A percentile compares a stretch with the other conserved stretches of the same genome.
These are phyloP conservation scores for Microplitis manilae DNA, from an alignment of 2,888 invertebrate genomes.

Conservation along the genomic window DNA sequence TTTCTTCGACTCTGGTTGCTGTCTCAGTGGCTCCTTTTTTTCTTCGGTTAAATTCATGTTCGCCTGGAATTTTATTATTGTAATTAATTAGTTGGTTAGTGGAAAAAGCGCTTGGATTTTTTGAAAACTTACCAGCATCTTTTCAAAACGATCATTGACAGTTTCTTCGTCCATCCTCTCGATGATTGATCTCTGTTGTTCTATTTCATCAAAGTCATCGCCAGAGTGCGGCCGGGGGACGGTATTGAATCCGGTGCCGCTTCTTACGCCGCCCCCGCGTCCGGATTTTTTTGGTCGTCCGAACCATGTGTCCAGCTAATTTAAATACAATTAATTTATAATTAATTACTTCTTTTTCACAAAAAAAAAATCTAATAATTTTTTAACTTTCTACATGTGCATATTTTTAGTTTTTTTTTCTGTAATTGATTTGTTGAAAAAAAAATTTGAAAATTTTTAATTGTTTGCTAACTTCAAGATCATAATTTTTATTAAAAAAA, in stretches of 20 bases:
- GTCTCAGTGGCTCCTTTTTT: slow-evolving; percentile 88
- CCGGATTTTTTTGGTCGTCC: slow-evolving; percentile 80
- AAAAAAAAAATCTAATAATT: background rate
- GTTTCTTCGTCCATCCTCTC: slow-evolving; percentile 80
- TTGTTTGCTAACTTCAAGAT: too few relatives aligned
- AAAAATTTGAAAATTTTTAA: background rate
- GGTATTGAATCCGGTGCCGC: slow-evolving; percentile 72
- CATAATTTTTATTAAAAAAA: background rate
- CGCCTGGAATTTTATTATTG: slow-evolving; percentile 76
- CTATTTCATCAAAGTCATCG: slow-evolving; percentile 78
- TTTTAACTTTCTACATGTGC: too few relatives aligned
- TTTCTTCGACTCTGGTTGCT: slow-evolving; percentile 84
- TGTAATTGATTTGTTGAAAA: too few relatives aligned
- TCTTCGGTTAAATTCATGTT: slow-evolving; percentile 97
- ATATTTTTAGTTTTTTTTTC: too few relatives aligned
- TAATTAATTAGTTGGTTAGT: background rate
- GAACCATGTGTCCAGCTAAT: slow-evolving; percentile 83
- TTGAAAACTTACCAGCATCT: slow-evolving; percentile 79
- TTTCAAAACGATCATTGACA: slow-evolving; percentile 83
- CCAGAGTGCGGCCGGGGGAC: slow-evolving; percentile 77
- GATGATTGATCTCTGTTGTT: slow-evolving; percentile 74
- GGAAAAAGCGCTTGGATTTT: background rate
- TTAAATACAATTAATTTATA: slow-evolving; percentile 13
- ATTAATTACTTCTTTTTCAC: background rate
- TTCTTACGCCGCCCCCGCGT: slow-evolving; percentile 67